Base-by-base conservation (phyloP, 2,797 vertebrate species). In the Eulemur mongoz region DNA sequence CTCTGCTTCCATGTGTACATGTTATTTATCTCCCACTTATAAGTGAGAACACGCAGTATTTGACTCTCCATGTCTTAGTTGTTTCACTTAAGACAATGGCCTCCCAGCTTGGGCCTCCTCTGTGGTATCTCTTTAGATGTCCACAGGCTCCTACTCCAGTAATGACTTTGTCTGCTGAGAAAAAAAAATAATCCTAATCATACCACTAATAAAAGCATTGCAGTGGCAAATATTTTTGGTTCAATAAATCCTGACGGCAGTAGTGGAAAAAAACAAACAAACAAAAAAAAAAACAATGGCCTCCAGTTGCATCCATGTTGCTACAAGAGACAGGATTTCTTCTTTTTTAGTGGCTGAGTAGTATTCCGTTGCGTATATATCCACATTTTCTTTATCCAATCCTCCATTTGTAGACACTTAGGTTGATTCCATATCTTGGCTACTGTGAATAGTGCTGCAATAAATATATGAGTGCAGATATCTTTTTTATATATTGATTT, bases 201-300 rank as follows among this genome's bases (percentile, higher is more conserved):
- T 65, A 54, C 57, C 23, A 11, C 93, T 76, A 93, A 94, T 96
- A 73, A 95, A 94, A 83, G 73, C n/a, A 45, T 79, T 57, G 86
- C 4, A 3, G 50, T 50, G 52, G 84, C 59, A 92, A 82, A 79
- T 80, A 67, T 54, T 73, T 96, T 96, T 89, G 94, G 82, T 52
- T 83, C 38, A 18, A 32, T 80, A 89, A 92, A 79, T 32, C 2
- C 22, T 75, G 84, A 35, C 2, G 7, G 48, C 70, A 30, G 72
- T 1, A 0, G 18, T 13, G 30, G 84, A 23, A 63, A 48, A 40
- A 40, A n/a, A n/a, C n/a, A n/a, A n/a, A n/a, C n/a, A n/a, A n/a
- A n/a, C n/a, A 38, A 38, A 40, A 40, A 40, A 40, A 40, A 40
- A 40, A 40, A 40, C 40, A 40, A 40, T 40, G 40, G 32, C 63